Percentiles rank a stretch among this genome's conserved stretches.
Conservation (phyloP, 2,113 vertebrate species). For the Petrocephalus zakoni region DNA sequence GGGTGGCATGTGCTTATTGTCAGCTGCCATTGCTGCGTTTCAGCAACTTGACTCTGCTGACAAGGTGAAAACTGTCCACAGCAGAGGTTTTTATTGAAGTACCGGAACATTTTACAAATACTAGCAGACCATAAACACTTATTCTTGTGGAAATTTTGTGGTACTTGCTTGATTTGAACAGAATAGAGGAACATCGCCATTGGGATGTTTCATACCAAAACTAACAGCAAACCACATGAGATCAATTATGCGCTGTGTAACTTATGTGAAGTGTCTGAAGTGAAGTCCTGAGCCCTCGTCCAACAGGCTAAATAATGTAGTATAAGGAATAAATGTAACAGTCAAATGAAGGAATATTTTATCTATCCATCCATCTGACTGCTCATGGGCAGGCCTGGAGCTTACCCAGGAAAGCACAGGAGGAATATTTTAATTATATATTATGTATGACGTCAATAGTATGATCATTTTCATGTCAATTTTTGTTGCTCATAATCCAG, state of each 20-base stretch:
- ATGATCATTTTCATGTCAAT: neutral
- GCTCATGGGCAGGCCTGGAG: neutral
- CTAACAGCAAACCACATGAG: neutral
- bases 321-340: neutral
- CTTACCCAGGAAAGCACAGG: neutral
- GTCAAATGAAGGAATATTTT: neutral
- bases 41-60: neutral
- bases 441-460: neutral
- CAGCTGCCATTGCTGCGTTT: slow-evolving; percentile 19
- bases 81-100: neutral
- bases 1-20: slow-evolving; percentile 28
- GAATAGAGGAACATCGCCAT: neutral
- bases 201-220: neutral
- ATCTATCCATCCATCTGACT: neutral
- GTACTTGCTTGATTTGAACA: neutral
- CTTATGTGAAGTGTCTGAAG: neutral
- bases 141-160: neutral
- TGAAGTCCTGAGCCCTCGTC: neutral
- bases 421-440: neutral
- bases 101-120: neutral
- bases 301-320: neutral
- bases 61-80: neutral
- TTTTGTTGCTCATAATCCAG: neutral
- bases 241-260: neutral
- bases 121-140: neutral